Evolutionary conservation across 2,797 vertebrate species (phyloP).

Genomic region (Centropyge bicolor): DNA sequence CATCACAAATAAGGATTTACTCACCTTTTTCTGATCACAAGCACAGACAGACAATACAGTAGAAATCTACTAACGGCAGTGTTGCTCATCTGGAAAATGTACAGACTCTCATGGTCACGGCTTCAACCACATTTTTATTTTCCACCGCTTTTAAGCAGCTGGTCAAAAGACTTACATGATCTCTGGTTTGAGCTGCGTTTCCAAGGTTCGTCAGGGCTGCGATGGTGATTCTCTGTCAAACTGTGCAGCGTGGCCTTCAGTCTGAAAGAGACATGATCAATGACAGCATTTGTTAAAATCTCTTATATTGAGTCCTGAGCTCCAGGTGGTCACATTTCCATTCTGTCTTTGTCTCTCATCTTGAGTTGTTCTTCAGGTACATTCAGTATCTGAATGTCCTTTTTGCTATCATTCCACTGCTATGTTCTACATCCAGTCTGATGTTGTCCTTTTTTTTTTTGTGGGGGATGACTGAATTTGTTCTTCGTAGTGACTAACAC

Average conservation of each 20-base stretch:
- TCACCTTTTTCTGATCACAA: background rate
- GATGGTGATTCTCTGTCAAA: background rate
- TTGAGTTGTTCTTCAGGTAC: conserved; percentile 3
- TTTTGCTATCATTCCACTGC: background rate
- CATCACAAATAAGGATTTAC: background rate
- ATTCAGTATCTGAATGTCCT: conserved; percentile 11
- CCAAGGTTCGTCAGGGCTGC: background rate
- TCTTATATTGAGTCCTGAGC: background rate
- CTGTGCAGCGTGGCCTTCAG: background rate
- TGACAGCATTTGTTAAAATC: background rate
- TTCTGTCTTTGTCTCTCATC: conserved; percentile 12
- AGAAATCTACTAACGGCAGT: background rate
- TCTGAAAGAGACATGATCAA: background rate
- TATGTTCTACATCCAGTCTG: background rate
- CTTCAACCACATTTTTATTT: background rate
- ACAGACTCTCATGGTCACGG: no score
- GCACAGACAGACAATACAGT: background rate
- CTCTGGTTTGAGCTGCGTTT: background rate
- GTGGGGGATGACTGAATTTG: background rate
- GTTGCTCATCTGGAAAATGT: no score
- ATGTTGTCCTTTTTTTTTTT: background rate
- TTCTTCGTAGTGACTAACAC: background rate
- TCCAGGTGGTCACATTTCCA: background rate
- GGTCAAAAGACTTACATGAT: background rate
- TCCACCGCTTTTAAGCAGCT: background rate